These are phyloP conservation scores for Sarotherodon lohbergeri DNA, from an alignment of 2,113 vertebrate genomes.

Conservation along the genomic window DNA sequence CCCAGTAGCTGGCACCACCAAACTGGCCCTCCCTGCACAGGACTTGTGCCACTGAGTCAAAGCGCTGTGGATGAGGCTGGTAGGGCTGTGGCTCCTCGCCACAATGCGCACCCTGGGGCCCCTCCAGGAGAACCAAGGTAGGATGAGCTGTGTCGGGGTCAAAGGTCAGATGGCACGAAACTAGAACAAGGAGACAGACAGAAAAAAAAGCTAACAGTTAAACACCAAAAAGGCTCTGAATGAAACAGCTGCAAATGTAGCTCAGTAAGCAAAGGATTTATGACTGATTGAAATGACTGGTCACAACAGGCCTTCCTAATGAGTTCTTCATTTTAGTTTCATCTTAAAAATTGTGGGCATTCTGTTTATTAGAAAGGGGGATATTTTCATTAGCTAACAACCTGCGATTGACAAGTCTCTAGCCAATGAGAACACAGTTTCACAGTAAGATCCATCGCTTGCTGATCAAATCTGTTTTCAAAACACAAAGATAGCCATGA, in stretches of 20 bases:
- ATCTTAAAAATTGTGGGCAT: background rate
- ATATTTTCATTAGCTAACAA: background rate
- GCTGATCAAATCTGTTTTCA: background rate
- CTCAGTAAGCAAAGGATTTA: background rate
- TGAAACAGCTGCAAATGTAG: background rate
- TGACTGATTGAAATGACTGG: background rate
- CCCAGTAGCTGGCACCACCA: slow-evolving; percentile 64
- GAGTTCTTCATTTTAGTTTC: background rate
- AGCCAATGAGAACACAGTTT: background rate
- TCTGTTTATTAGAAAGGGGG: background rate
- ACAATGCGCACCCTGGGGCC: slow-evolving; percentile 52
- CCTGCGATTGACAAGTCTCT: background rate
- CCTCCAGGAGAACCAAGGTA: slow-evolving; percentile 57
- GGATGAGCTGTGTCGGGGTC: slow-evolving; percentile 64
- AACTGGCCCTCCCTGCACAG: slow-evolving; percentile 65
- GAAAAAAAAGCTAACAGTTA: background rate
- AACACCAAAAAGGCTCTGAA: background rate
- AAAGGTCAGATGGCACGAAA: slow-evolving; percentile 48
- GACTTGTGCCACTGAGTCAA: slow-evolving; percentile 67
- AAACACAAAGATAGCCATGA: background rate
- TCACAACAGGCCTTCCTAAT: background rate
- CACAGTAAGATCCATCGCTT: background rate
- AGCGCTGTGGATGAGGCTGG: slow-evolving; percentile 48
- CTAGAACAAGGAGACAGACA: background rate
- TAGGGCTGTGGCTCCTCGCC: slow-evolving; percentile 64